A percentile compares a stretch with the other conserved stretches of the same genome.
These are phyloP conservation scores for Fistularia tabacaria DNA, from an alignment of 2,797 vertebrate genomes.

Conservation along the genomic window DNA sequence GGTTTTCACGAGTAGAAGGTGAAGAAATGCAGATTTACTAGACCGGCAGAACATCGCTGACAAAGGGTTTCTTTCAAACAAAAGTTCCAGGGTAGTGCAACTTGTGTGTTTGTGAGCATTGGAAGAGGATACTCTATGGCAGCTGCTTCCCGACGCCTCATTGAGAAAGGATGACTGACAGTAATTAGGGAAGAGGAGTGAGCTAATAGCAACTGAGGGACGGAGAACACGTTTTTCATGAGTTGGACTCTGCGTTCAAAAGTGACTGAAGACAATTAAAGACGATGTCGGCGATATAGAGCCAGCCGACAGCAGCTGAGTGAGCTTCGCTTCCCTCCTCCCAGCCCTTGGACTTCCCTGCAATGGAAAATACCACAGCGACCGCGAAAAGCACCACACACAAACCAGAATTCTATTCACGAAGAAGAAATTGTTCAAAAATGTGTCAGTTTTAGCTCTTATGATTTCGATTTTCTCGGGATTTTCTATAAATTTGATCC, in stretches of 20 bases:
- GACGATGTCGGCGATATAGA: constrained; percentile 63
- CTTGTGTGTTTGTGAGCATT: constrained; percentile 28
- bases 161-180: constrained; percentile 74
- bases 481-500: too few species aligned
- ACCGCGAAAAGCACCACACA: too few species aligned
- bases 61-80: too few species aligned
- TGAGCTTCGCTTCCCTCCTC: constrained; percentile 30
- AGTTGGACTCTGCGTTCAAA: constrained; percentile 55
- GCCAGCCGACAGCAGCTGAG: constrained; percentile 58
- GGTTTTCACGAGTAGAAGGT: too few species aligned
- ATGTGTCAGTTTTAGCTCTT: too few species aligned
- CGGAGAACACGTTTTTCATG: constrained; percentile 61
- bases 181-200: constrained; percentile 71
- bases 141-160: constrained; percentile 60
- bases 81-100: too few species aligned
- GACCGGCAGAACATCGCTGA: too few species aligned
- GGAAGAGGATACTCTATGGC: constrained; percentile 37
- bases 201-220: constrained; percentile 65
- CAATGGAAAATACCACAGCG: too few species aligned
- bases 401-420: too few species aligned
- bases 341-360: neutral
- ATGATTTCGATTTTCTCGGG: too few species aligned
- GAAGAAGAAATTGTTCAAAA: too few species aligned
- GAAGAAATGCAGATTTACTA: too few species aligned
- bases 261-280: constrained; percentile 63